Evolutionary conservation across 2,113 vertebrate genomes (phyloP).

Genomic region (Syngnathus floridae): DNA sequence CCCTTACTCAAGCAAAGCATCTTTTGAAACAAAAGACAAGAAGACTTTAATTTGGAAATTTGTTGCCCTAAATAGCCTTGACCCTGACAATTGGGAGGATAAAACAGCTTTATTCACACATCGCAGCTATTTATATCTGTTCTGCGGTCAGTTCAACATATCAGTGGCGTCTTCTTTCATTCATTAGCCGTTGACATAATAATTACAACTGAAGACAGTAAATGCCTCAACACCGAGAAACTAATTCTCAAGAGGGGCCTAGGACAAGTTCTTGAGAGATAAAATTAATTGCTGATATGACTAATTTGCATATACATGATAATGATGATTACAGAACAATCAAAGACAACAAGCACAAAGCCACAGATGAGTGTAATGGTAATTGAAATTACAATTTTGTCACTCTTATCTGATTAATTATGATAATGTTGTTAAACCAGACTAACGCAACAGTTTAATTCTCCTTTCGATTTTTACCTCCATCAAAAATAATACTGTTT

Average conservation of each 20-base stretch:
- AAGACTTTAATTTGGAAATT: background rate
- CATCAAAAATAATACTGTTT: background rate
- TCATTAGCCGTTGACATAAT: background rate
- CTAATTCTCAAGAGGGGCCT: slow-evolving; percentile 12
- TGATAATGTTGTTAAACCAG: slow-evolving; percentile 43
- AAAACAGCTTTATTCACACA: background rate
- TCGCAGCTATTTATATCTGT: background rate
- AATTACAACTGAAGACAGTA: slow-evolving; percentile 19
- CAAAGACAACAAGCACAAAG: slow-evolving; percentile 38
- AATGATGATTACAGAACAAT: slow-evolving; percentile 44
- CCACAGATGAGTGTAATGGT: slow-evolving; percentile 31
- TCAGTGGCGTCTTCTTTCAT: background rate
- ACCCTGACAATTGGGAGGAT: background rate
- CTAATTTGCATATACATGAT: slow-evolving; percentile 34
- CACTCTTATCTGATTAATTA: slow-evolving; percentile 48
- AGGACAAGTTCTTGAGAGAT: slow-evolving; percentile 9
- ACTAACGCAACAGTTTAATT: background rate
- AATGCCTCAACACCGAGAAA: slow-evolving; percentile 18
- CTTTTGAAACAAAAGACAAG: background rate
- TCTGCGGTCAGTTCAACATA: background rate
- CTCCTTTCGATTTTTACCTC: background rate
- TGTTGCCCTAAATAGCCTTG: background rate
- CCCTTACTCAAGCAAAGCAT: background rate
- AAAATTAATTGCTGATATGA: slow-evolving; percentile 39
- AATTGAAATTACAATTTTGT: slow-evolving; percentile 46